Evolutionary conservation across 2,888 invertebrate genomes (phyloP).

Genomic region (Eilema depressum): DNA sequence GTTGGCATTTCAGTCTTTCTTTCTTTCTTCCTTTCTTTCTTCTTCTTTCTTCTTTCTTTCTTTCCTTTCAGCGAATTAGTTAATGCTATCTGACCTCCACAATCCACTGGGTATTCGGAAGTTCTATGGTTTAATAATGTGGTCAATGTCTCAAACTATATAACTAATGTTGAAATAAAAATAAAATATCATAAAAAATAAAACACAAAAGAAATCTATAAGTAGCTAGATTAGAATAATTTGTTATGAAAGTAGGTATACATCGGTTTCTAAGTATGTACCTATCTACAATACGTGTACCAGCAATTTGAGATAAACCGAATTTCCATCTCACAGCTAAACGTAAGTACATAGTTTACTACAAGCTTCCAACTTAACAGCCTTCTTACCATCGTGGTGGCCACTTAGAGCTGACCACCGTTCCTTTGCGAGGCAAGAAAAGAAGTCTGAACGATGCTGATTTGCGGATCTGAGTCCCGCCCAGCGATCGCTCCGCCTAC

Average conservation of each 20-base stretch:
- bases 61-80: too few relatives aligned
- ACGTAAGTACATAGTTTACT: slow-evolving; percentile 14
- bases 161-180: too few relatives aligned
- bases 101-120: too few relatives aligned
- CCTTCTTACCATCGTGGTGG: slow-evolving; percentile 59
- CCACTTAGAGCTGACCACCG: slow-evolving; percentile 66
- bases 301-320: neutral
- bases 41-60: too few relatives aligned
- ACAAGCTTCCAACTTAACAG: slow-evolving; percentile 42
- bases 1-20: too few relatives aligned
- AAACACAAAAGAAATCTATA: too few relatives aligned
- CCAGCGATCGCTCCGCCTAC: slow-evolving; percentile 76
- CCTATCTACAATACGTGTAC: neutral
- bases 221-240: too few relatives aligned
- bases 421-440: slow-evolving; percentile 72
- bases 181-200: too few relatives aligned
- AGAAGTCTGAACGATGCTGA: slow-evolving; percentile 73
- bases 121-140: too few relatives aligned
- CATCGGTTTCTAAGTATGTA: neutral
- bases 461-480: slow-evolving; percentile 75
- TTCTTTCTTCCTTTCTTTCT: too few relatives aligned
- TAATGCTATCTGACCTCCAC: too few relatives aligned
- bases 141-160: too few relatives aligned
- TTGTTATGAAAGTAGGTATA: neutral
- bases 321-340: slow-evolving; percentile 7